These are phyloP conservation scores for Sialia sialis DNA, from an alignment of 2,113 vertebrate species.

Conservation along the genomic window DNA sequence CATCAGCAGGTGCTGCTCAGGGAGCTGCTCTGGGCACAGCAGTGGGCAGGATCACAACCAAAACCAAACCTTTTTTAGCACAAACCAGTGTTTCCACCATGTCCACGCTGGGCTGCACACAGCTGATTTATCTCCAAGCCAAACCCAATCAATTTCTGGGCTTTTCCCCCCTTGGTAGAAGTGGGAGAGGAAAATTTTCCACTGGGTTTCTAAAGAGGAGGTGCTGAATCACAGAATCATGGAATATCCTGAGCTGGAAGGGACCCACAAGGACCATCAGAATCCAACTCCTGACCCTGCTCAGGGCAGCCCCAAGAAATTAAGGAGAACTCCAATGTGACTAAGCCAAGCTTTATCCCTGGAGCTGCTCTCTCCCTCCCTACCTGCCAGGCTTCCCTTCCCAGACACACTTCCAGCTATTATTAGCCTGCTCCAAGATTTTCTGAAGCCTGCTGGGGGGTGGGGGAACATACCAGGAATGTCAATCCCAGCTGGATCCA, in stretches of 20 bases:
- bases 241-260: background rate
- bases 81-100: background rate
- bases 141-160: background rate
- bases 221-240: background rate
- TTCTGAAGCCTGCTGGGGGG: background rate
- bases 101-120: background rate
- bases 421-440: background rate
- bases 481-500: background rate
- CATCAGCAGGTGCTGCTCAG: rapidly evolving
- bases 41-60: background rate
- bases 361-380: background rate
- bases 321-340: rapidly evolving
- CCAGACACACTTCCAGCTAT: background rate
- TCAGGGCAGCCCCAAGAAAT: background rate
- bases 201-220: background rate
- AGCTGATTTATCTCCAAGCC: background rate
- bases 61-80: background rate
- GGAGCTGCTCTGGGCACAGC: background rate
- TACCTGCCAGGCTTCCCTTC: background rate
- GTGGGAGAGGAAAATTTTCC: rapidly evolving
- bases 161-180: background rate
- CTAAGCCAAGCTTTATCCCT: background rate
- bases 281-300: background rate
- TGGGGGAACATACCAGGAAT: background rate
- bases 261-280: background rate